Evolutionary conservation across 2,113 vertebrate genomes (phyloP).

Genomic region (Chunga burmeisteri): DNA sequence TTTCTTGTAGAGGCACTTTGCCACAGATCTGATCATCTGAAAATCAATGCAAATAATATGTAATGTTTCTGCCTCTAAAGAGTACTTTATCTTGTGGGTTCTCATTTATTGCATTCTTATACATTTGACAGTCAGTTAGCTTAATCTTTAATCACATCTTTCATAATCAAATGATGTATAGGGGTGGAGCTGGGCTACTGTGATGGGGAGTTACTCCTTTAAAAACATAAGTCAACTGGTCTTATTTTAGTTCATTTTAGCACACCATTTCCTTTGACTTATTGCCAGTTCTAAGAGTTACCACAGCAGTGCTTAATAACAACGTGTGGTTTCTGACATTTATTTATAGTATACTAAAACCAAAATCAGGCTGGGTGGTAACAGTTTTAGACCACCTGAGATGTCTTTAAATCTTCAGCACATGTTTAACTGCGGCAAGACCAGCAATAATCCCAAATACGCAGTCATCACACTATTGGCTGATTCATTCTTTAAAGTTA

Average conservation of each 20-base stretch:
- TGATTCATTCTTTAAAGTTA: neutral
- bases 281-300: neutral
- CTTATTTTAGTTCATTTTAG: slow-evolving; percentile 45
- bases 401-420: slow-evolving; percentile 47
- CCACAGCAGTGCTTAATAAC: slow-evolving; percentile 1
- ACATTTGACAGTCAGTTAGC: neutral
- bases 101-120: neutral
- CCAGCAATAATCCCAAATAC: neutral
- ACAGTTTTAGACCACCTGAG: slow-evolving; percentile 40
- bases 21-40: neutral
- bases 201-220: neutral
- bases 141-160: neutral
- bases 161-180: neutral
- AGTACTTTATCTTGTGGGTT: neutral
- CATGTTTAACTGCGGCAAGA: neutral
- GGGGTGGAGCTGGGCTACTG: neutral
- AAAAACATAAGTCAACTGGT: neutral
- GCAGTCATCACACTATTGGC: neutral
- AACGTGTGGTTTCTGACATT: slow-evolving; percentile 17
- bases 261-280: neutral
- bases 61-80: neutral
- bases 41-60: neutral
- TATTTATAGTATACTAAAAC: slow-evolving; percentile 29
- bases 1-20: neutral
- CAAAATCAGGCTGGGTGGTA: slow-evolving; percentile 36